Conservation (phyloP, 2,888 invertebrate genomes). For the Lasius platythorax region DNA sequence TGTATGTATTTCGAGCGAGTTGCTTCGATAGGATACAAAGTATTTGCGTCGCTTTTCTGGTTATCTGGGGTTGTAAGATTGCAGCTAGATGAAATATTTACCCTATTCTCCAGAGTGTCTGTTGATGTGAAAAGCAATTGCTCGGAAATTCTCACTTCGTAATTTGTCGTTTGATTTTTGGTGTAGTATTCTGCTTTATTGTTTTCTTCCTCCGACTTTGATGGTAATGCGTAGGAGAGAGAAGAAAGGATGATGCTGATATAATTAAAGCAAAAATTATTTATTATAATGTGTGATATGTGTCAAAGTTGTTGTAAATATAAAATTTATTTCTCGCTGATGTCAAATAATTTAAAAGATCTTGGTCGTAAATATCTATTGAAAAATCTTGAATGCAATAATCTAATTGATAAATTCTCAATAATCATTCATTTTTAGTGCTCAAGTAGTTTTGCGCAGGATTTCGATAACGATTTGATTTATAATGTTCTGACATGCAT, state of each 20-base stretch:
- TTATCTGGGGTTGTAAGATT: conserved; percentile 19
- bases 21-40: conserved; percentile 43
- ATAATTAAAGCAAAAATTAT: conserved; percentile 27
- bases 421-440: not conserved
- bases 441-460: not conserved
- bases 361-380: not conserved
- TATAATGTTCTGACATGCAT: not conserved
- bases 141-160: conserved; percentile 16
- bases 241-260: conserved; percentile 67
- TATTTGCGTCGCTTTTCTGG: conserved; percentile 25
- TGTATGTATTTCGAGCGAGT: conserved; percentile 56
- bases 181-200: not conserved
- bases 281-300: not conserved
- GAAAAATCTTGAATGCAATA: not conserved
- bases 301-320: not conserved
- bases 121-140: conserved; percentile 34
- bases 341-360: not conserved
- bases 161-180: conserved; percentile 20
- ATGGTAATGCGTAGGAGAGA: conserved; percentile 60
- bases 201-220: conserved; percentile 26
- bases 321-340: not conserved
- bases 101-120: not conserved
- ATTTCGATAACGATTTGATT: conserved; percentile 14
- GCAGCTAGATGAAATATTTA: conserved; percentile 31
- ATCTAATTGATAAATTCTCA: not conserved